Evolutionary conservation across 2,888 invertebrate genomes (phyloP).

Genomic region (Ophion obscuratus): DNA sequence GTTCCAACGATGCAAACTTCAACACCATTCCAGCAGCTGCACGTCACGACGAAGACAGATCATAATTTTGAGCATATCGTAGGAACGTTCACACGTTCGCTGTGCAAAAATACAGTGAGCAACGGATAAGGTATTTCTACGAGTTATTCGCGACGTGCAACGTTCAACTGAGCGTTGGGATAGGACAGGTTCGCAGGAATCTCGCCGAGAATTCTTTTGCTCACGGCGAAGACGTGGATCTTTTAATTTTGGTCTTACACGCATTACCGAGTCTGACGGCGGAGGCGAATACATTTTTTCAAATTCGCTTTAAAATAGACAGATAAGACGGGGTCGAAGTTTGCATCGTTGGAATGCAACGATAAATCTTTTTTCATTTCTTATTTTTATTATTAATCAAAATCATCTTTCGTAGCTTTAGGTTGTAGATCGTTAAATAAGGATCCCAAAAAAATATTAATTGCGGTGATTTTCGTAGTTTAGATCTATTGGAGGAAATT

Average conservation of each 20-base stretch:
- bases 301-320: not conserved
- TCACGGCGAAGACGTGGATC: conserved; percentile 69
- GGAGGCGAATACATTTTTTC: conserved; percentile 11
- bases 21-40: too few species aligned
- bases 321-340: too few species aligned
- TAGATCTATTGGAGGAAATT: too few species aligned
- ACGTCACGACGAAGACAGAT: not conserved
- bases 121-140: conserved; percentile 32
- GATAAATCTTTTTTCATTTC: too few species aligned
- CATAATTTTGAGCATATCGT: not conserved
- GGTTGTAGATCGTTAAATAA: too few species aligned
- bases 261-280: conserved; percentile 26
- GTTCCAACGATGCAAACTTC: too few species aligned
- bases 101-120: not conserved
- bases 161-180: conserved; percentile 25
- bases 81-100: not conserved
- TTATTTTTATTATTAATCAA: too few species aligned
- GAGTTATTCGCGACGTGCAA: conserved; percentile 33
- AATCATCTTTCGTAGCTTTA: too few species aligned
- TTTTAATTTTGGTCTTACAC: conserved; percentile 76
- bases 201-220: conserved; percentile 73
- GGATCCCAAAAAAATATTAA: too few species aligned
- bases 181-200: conserved; percentile 65
- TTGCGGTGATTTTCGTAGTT: too few species aligned
- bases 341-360: too few species aligned